These are phyloP conservation scores for Samia ricini DNA, from an alignment of 1,140 invertebrate species.

Conservation along the genomic window DNA sequence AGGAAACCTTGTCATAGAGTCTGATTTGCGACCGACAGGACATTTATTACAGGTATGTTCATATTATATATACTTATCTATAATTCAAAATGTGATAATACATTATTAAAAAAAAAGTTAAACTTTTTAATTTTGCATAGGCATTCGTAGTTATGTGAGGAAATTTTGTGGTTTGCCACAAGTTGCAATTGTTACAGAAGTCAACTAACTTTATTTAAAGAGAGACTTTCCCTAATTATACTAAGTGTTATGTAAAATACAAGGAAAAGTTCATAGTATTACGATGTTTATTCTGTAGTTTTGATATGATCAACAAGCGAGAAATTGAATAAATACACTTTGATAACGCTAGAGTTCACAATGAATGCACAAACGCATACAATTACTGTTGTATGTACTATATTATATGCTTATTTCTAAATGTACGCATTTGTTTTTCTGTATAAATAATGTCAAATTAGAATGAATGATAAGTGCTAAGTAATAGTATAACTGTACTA, in stretches of 20 bases:
- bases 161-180: constrained; percentile 13
- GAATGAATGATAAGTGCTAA: background rate
- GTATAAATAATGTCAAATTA: background rate
- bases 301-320: background rate
- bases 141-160: background rate
- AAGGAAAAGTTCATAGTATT: background rate
- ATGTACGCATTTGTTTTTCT: background rate
- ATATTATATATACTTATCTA: constrained; percentile 6
- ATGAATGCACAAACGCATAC: background rate
- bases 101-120: constrained; percentile 8
- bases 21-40: constrained; percentile 15
- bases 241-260: background rate
- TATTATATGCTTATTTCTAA: background rate
- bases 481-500: background rate
- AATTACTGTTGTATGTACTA: background rate
- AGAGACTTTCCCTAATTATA: too few relatives aligned
- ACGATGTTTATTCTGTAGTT: background rate
- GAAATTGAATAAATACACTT: background rate
- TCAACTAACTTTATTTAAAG: constrained; percentile 8
- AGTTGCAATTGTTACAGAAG: constrained; percentile 7
- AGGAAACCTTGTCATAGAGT: constrained; percentile 19
- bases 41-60: constrained; percentile 26
- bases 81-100: background rate
- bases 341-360: constrained; percentile 7
- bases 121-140: background rate